Evolutionary conservation across 2,113 vertebrate species (phyloP), one percentile per base, ranked within the genome.

Genomic region (Danionella cerebrum): DNA sequence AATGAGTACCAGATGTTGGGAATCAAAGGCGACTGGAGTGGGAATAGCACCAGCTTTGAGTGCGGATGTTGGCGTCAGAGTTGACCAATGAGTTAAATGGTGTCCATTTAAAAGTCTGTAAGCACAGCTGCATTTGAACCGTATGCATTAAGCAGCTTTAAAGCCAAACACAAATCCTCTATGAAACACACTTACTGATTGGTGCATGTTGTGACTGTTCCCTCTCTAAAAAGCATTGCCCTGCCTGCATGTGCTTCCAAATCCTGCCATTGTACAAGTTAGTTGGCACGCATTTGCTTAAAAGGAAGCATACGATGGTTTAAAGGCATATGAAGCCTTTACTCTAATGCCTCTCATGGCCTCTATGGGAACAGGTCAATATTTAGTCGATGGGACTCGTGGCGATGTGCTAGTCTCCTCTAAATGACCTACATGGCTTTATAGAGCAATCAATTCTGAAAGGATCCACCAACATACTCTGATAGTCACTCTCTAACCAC

Each of bases 361-460:
- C 25, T 35, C 39, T 18, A 44, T 57, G 24, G 47, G 31, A 63
- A 68, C 22, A 27, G 35, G 71, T 82, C 74, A 80, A 78, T 73
- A 68, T 10, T 38, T 41, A 80, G 72, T 80, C 50, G 21, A 79
- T 77, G 64, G 65, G 31, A 38, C 27, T 27, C 31, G 29, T 66
- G 65, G 13, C 47, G 67, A 52, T 48, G 24, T 2, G 48, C 35
- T 42, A 29, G 76, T 76, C 79, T 69, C 76, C 68, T 67, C 63
- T 50, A 36, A 71, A 75, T 60, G 71, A 76, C 79, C 76, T 71
- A 70, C 57, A 59, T 64, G 47, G 36, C 54, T 70, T 67, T 76
- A 55, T 29, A 33, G 62, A 73, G 65, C 71, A 69, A 79, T 78
- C 73, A 62, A 77, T 76, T 68, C 63, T 68, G 29, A 69, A 57